Evolutionary conservation across 2,888 invertebrate genomes (phyloP).

Genomic region (Gymnoscelis rufifasciata): DNA sequence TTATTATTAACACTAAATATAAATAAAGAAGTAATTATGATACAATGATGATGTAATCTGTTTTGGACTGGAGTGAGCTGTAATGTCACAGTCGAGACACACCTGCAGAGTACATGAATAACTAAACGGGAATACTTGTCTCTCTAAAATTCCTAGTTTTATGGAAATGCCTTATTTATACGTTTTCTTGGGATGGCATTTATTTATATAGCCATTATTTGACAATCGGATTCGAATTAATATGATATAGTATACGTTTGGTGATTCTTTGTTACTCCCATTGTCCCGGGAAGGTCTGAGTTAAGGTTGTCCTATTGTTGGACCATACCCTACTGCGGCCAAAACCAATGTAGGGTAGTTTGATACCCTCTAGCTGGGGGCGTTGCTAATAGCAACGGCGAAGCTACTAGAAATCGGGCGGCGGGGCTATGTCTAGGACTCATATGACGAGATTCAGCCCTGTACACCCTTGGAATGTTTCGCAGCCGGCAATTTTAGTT

Average conservation of each 20-base stretch:
- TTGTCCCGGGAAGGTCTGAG: slow-evolving; percentile 90
- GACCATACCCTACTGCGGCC: slow-evolving; percentile 19
- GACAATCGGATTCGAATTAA: too few relatives aligned
- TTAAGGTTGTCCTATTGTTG: slow-evolving; percentile 61
- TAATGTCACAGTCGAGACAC: slow-evolving; percentile 86
- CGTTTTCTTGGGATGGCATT: too few relatives aligned
- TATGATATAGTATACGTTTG: background rate
- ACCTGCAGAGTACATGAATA: slow-evolving; percentile 79
- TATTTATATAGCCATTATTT: too few relatives aligned
- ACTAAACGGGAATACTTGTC: slow-evolving; percentile 6
- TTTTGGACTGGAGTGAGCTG: slow-evolving; percentile 69
- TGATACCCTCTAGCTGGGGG: slow-evolving; percentile 81
- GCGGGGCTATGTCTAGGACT: slow-evolving; percentile 70
- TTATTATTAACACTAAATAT: too few relatives aligned
- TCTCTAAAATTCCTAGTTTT: background rate
- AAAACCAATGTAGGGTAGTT: slow-evolving; percentile 16
- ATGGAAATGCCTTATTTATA: too few relatives aligned
- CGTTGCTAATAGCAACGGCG: slow-evolving; percentile 77
- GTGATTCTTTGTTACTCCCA: slow-evolving; percentile 45
- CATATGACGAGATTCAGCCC: slow-evolving; percentile 65
- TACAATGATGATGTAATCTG: slow-evolving; percentile 58
- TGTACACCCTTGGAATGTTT: slow-evolving; percentile 80
- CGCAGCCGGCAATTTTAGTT: slow-evolving; percentile 84
- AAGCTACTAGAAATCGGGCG: slow-evolving; percentile 84
- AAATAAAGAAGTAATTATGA: slow-evolving; percentile 15